These are phyloP conservation scores for Drosophila erecta DNA, from an alignment of 1,140 invertebrate genomes.

Conservation along the genomic window DNA sequence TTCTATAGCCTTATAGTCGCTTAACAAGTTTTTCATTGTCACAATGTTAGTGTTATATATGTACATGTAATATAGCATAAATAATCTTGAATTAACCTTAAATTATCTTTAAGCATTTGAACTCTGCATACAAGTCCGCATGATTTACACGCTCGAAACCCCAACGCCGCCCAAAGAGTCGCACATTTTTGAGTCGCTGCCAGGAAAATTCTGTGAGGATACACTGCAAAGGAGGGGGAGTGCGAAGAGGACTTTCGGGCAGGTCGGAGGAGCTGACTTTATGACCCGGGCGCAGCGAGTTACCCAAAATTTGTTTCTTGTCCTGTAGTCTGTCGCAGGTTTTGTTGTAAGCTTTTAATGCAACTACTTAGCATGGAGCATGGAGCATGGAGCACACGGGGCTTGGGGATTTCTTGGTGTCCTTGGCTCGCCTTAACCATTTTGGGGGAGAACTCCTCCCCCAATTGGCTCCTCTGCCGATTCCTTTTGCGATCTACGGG, in stretches of 20 bases:
- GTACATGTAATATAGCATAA: neutral
- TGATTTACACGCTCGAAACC: slow-evolving; percentile 24
- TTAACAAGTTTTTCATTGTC: no score
- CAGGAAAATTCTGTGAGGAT: slow-evolving; percentile 34
- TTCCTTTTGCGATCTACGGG: slow-evolving; percentile 35
- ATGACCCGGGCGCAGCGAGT: slow-evolving; percentile 27
- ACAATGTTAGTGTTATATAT: no score
- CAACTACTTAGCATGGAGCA: slow-evolving; percentile 69
- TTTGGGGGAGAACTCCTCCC: slow-evolving; percentile 48
- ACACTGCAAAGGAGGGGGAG: slow-evolving; percentile 4
- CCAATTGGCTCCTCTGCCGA: slow-evolving; percentile 38
- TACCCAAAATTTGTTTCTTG: slow-evolving; percentile 69
- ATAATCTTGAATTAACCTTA: neutral
- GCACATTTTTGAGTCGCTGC: slow-evolving; percentile 60
- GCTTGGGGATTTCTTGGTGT: slow-evolving; percentile 25
- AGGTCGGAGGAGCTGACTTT: slow-evolving; percentile 27
- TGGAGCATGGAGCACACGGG: neutral
- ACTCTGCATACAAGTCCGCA: slow-evolving; percentile 8
- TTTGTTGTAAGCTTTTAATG: slow-evolving; percentile 74
- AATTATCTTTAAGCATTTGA: slow-evolving; percentile 11
- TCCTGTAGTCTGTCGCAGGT: slow-evolving; percentile 47
- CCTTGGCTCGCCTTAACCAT: slow-evolving; percentile 65
- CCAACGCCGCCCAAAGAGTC: slow-evolving; percentile 9
- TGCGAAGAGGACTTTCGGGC: neutral
- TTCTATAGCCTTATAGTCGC: no score